Base-by-base conservation (phyloP, 92 coral and sea anemone species). In the Siderastrea radians region DNA sequence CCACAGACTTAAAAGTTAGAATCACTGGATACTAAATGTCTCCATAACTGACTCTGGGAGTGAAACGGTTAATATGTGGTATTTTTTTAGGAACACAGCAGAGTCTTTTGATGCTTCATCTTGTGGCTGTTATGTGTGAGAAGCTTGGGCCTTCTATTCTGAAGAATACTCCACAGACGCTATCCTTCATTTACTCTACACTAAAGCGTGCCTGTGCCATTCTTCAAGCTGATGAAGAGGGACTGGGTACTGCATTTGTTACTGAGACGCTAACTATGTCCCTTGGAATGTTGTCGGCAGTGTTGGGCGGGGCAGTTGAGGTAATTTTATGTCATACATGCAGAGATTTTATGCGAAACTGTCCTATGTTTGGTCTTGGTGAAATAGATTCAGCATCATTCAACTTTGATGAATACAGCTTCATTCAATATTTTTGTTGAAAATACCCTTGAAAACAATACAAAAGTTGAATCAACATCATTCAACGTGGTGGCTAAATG, bases 241-340 rank as follows among this genome's bases (percentile, higher is more conserved):
- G 61, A 51, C 77, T 73, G 17, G 88, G 75, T 62, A 93, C 81
- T 8, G 91, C 90, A 11, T 88, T 97, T 77, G 76, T 92, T 53
- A 71, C 98, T 14, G 98, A 97, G 83, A 97, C 99, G 3, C 81
- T 97, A 15, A 92, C 99, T 43, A 94, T 97, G 98, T 94, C 98
- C 17, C 77, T 95, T 60, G 99, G 99, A 65, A 95, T 97, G 98
- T 70, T 97, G 71, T 94, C 99, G 1, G 98, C 98, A 3, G 84
- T 97, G 62, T 81, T 97, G 72, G 95, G 98, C 3, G 99, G 98
- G 4, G 98, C 96, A 68, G 93, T 76, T 10, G 86, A 94, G 97
- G 98, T 91, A 61, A 50, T 60, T 3, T 71, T 8, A 5, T 66
- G 53, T 69, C 9, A 16, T 14, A 7, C 17, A 71, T 5, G 15